Percentiles rank a stretch among this genome's conserved stretches.
Conservation (phyloP, 2,888 invertebrate genomes). For the Nemurella pictetii region DNA sequence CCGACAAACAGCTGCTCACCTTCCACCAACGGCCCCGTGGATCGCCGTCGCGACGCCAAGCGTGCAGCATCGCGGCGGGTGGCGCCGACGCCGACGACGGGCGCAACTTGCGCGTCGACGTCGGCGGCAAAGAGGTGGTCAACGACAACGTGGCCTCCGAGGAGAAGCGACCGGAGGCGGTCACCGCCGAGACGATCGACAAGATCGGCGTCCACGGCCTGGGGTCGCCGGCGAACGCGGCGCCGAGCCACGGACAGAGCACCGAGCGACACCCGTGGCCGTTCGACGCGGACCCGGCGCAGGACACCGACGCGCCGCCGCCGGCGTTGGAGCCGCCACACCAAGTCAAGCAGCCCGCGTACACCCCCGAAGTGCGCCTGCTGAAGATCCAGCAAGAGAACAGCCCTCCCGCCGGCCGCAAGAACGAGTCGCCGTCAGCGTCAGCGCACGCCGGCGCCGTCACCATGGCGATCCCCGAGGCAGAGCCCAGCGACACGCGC, state of each 20-base stretch:
- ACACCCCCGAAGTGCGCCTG: too few relatives aligned
- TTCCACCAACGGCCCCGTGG: background rate
- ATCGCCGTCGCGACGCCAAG: background rate
- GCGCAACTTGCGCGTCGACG: background rate
- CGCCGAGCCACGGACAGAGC: background rate
- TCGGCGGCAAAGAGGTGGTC: background rate
- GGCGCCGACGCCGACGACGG: background rate
- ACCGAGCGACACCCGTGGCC: background rate
- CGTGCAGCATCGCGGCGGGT: background rate
- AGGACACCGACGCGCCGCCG: background rate
- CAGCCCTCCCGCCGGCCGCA: too few relatives aligned
- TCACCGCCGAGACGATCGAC: background rate
- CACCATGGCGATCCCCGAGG: background rate
- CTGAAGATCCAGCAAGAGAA: too few relatives aligned
- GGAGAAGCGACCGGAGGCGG: background rate
- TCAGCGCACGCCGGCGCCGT: background rate
- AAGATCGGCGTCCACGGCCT: background rate
- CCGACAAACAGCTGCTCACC: background rate
- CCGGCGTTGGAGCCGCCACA: too few relatives aligned
- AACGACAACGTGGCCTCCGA: background rate
- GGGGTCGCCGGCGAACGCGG: background rate
- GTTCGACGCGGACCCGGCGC: background rate
- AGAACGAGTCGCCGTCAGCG: background rate
- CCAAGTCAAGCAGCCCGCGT: too few relatives aligned
- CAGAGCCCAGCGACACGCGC: background rate